phyloP scores from a whole-genome alignment of 2,888 invertebrate genomes.

The Therioaphis trifolii region DNA sequence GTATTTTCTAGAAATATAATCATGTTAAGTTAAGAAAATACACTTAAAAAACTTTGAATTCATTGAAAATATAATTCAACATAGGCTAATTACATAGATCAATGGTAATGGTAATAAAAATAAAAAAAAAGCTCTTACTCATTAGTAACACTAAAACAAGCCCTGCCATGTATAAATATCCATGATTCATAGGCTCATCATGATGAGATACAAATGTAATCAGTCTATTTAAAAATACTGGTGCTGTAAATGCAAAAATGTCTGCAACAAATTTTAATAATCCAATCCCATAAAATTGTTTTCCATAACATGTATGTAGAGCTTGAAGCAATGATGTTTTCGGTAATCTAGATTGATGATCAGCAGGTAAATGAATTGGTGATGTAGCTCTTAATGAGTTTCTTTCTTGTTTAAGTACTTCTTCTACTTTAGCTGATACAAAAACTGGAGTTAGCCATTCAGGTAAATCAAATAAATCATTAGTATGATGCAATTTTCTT shows the following conservation, averaged over 20 bases:
- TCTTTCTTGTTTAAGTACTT: conserved; percentile 69
- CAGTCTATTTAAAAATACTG: conserved; percentile 85
- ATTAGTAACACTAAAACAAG: conserved; percentile 76
- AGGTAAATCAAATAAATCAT: conserved; percentile 87
- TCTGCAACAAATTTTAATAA: conserved; percentile 86
- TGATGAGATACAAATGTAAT: conserved; percentile 82
- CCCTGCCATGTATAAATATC: conserved; percentile 76
- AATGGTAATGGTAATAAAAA: neutral
- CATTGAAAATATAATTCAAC: neutral
- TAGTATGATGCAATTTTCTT: conserved; percentile 78
- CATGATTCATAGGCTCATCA: conserved; percentile 75
- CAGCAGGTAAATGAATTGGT: conserved; percentile 50
- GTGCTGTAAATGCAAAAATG: conserved; percentile 86
- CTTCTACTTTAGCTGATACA: conserved; percentile 74
- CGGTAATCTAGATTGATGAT: conserved; percentile 34
- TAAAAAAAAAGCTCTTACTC: conserved; percentile 71
- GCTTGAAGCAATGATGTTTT: conserved; percentile 74
- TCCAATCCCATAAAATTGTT: conserved; percentile 87
- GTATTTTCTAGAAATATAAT: no score
- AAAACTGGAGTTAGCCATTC: conserved; percentile 74
- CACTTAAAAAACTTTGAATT: no score
- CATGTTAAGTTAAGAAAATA: no score
- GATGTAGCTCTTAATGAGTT: conserved; percentile 40
- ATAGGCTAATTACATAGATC: neutral
- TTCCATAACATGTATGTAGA: conserved; percentile 81